Conservation (phyloP, 1,140 invertebrate species). For the Drosophila kohkoa region DNA sequence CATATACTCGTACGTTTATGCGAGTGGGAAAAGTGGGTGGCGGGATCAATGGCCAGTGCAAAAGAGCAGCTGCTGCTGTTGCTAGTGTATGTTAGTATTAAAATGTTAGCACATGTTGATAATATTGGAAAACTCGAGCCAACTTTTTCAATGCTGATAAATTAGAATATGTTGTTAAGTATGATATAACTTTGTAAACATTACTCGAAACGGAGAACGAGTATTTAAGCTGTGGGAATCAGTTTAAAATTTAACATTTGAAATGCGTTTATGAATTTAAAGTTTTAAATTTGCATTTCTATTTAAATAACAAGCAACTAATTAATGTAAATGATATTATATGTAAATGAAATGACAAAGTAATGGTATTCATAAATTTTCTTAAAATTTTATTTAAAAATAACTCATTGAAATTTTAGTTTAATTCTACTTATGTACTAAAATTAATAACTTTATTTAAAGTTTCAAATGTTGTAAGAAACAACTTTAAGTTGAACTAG, state of each 20-base stretch:
- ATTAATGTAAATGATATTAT: too few relatives aligned
- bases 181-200: conserved; percentile 4
- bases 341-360: too few relatives aligned
- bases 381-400: too few relatives aligned
- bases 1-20: conserved; percentile 1
- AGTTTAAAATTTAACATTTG: not conserved
- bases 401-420: too few relatives aligned
- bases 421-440: too few relatives aligned
- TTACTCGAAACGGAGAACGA: not conserved
- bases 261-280: too few relatives aligned
- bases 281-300: too few relatives aligned
- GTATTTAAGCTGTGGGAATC: not conserved
- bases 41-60: conserved; percentile 3
- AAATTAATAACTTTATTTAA: too few relatives aligned
- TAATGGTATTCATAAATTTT: too few relatives aligned
- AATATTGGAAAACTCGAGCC: conserved; percentile 28
- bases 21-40: not conserved
- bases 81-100: conserved; percentile 4
- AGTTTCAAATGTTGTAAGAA: too few relatives aligned
- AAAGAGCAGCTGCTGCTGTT: conserved; percentile 11
- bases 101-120: conserved; percentile 39
- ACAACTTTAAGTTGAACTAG: too few relatives aligned
- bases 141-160: conserved; percentile 39
- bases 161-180: conserved; percentile 14
- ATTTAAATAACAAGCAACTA: too few relatives aligned